A percentile compares a stretch with the other conserved stretches of the same genome.
phyloP scores from a whole-genome alignment of 2,113 vertebrate species.

The Peucedramus taeniatus region DNA sequence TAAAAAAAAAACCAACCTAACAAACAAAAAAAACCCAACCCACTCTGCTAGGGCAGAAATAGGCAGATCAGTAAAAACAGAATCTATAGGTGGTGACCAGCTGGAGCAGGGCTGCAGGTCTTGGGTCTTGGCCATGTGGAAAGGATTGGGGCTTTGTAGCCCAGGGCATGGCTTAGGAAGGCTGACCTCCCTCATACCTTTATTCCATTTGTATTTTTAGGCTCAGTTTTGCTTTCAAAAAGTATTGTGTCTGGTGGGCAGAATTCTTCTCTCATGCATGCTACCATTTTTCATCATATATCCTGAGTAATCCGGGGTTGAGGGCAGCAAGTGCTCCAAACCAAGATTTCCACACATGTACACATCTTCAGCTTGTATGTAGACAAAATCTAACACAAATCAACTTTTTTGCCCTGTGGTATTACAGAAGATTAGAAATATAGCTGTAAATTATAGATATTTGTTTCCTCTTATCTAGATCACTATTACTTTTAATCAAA shows the following conservation, averaged over 20 bases:
- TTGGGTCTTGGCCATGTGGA: not conserved
- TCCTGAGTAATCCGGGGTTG: not conserved
- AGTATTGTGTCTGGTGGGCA: not conserved
- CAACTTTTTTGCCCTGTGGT: not conserved
- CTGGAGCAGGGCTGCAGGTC: not conserved
- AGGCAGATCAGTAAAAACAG: not conserved
- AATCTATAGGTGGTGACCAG: not conserved
- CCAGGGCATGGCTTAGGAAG: not conserved
- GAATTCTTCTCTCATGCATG: not conserved
- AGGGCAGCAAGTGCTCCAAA: not conserved
- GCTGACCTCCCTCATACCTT: not conserved
- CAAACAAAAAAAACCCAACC: not conserved
- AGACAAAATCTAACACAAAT: not conserved
- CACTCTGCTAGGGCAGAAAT: not conserved
- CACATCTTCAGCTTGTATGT: not conserved
- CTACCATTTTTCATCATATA: not conserved
- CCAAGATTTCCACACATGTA: not conserved
- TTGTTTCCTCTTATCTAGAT: not conserved
- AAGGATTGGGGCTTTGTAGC: not conserved
- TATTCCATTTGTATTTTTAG: not conserved
- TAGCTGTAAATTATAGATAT: not conserved
- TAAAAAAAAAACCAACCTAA: fast-evolving
- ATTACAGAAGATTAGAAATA: not conserved
- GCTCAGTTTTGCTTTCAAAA: not conserved
- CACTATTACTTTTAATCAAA: not conserved